A percentile compares a stretch with the other conserved stretches of the same genome.
These are phyloP conservation scores for Percina caprodes DNA, from an alignment of 2,113 vertebrate genomes.

Conservation along the genomic window DNA sequence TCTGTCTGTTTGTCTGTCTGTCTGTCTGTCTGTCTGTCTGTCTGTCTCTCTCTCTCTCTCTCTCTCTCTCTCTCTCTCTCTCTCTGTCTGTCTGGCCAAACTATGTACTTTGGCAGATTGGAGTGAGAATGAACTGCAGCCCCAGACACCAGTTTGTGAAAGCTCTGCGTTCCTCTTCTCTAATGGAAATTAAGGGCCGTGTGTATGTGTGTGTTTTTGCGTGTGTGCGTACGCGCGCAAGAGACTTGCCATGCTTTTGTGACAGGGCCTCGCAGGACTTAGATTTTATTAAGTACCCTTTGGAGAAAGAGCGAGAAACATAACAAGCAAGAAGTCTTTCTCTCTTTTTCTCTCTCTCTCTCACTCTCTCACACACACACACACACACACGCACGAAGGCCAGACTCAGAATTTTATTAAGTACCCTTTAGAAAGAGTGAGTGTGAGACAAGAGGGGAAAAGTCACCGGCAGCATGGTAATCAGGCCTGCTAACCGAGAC, in stretches of 20 bases:
- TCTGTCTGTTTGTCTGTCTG: no score
- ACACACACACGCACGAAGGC: constrained; percentile 40
- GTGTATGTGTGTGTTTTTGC: constrained; percentile 26
- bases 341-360: constrained; percentile 20
- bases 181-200: constrained; percentile 73
- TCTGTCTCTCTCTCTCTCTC: constrained; percentile 1
- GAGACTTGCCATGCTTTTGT: constrained; percentile 77
- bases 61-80: constrained; percentile 11
- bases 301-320: constrained; percentile 81
- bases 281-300: constrained; percentile 87
- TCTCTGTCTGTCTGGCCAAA: constrained; percentile 31
- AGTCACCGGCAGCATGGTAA: constrained; percentile 85
- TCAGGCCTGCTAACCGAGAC: constrained; percentile 78
- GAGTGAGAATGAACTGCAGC: constrained; percentile 77
- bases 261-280: constrained; percentile 74
- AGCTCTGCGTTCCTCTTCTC: constrained; percentile 68
- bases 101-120: constrained; percentile 68
- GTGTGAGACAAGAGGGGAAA: constrained; percentile 77
- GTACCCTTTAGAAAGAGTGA: constrained; percentile 76
- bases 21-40: not conserved
- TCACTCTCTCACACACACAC: not conserved
- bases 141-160: constrained; percentile 76
- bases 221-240: constrained; percentile 7
- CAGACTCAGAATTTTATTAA: constrained; percentile 80
- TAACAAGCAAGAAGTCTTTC: constrained; percentile 79